phyloP scores from a whole-genome alignment of 1,140 invertebrate genomes.

The Euschistus heros region DNA sequence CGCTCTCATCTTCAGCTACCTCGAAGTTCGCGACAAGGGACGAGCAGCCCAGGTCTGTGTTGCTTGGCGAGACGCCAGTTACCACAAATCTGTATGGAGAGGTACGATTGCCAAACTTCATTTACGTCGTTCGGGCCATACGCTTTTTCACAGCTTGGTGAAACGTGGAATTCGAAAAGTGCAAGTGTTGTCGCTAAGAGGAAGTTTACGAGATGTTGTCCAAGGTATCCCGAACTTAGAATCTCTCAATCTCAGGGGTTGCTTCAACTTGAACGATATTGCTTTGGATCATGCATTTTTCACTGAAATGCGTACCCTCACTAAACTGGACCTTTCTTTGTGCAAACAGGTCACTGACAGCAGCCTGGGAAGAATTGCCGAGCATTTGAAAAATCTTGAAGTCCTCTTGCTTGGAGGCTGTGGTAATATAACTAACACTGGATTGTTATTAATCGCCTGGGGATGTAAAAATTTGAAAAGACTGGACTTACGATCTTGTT shows the following conservation, averaged over 20 bases:
- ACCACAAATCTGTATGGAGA: constrained; percentile 84
- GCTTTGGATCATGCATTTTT: constrained; percentile 72
- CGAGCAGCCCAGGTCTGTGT: constrained; percentile 81
- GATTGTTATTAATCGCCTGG: constrained; percentile 73
- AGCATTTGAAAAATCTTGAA: constrained; percentile 77
- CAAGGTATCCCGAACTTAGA: constrained; percentile 75
- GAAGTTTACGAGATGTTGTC: constrained; percentile 77
- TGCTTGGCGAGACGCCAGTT: constrained; percentile 82
- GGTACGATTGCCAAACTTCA: constrained; percentile 85
- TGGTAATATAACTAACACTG: constrained; percentile 77
- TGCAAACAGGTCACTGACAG: constrained; percentile 91
- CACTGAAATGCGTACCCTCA: constrained; percentile 58
- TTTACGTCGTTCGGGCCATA: constrained; percentile 66
- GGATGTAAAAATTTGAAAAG: constrained; percentile 70
- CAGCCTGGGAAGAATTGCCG: constrained; percentile 68
- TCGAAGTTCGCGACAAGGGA: constrained; percentile 76
- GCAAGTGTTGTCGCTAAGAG: constrained; percentile 75
- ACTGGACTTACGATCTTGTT: constrained; percentile 81
- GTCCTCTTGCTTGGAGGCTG: constrained; percentile 82
- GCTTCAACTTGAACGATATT: constrained; percentile 77
- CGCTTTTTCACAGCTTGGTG: constrained; percentile 74
- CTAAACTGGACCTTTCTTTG: constrained; percentile 72
- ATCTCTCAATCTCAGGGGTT: constrained; percentile 81
- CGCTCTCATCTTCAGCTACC: constrained; percentile 80
- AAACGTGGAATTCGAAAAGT: constrained; percentile 76